Percentiles rank a stretch among this genome's conserved stretches.
These are phyloP conservation scores for Luperina nickerlii DNA, from an alignment of 2,888 invertebrate species.

Conservation along the genomic window DNA sequence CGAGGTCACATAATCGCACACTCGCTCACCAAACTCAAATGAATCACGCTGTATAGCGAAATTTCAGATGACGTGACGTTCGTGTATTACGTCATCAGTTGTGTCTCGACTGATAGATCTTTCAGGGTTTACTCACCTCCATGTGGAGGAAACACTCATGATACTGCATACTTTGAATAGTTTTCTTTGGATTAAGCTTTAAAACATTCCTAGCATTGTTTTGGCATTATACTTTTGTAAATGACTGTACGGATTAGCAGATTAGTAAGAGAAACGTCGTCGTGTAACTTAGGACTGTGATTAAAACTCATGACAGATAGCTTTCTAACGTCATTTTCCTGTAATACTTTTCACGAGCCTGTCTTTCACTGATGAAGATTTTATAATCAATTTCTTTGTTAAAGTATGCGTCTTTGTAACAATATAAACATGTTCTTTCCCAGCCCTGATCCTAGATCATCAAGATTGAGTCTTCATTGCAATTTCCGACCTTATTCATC, in stretches of 20 bases:
- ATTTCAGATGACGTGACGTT: constrained; percentile 68
- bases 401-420: neutral
- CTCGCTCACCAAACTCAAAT: constrained; percentile 70
- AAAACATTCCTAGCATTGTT: constrained; percentile 53
- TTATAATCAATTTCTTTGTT: too few species aligned
- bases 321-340: neutral
- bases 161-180: constrained; percentile 37
- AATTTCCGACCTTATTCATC: neutral
- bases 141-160: constrained; percentile 55
- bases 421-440: neutral
- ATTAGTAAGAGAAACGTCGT: constrained; percentile 28
- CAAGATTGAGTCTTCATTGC: neutral
- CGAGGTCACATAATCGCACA: constrained; percentile 69
- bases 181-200: constrained; percentile 31
- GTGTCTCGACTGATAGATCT: constrained; percentile 54
- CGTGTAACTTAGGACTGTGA: constrained; percentile 16
- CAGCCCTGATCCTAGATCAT: neutral
- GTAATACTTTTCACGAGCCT: neutral
- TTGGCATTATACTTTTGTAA: constrained; percentile 41
- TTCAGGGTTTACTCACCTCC: constrained; percentile 66
- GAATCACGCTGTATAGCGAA: constrained; percentile 72
- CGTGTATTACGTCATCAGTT: constrained; percentile 58
- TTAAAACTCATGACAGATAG: neutral
- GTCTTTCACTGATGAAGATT: neutral
- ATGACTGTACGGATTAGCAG: constrained; percentile 35